Conservation (phyloP, 1,140 invertebrate species). For the Drosophila funebris region DNA sequence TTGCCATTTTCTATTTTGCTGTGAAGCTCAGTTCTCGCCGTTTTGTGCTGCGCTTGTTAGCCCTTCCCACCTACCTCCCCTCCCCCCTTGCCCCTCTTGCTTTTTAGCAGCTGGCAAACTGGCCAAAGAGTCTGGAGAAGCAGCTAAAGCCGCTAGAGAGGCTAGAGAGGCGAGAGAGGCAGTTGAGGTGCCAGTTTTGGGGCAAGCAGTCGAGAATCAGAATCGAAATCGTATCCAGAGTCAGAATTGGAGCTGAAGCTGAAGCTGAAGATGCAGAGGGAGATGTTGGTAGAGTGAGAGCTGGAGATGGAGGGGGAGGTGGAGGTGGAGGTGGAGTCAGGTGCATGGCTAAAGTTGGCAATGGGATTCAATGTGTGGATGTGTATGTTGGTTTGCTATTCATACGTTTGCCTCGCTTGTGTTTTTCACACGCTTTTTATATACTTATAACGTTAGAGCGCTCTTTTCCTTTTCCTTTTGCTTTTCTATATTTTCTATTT, state of each 20-base stretch:
- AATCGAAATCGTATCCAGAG: conserved; percentile 11
- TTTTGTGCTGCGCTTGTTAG: conserved; percentile 62
- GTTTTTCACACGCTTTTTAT: conserved; percentile 67
- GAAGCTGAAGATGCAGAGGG: too few relatives aligned
- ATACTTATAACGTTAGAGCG: conserved; percentile 41
- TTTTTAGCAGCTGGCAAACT: background rate
- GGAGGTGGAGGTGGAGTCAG: background rate
- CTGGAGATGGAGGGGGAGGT: background rate
- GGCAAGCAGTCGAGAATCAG: background rate
- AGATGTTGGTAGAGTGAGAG: too few relatives aligned
- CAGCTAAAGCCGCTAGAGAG: background rate
- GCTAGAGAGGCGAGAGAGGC: background rate
- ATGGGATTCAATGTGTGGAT: background rate
- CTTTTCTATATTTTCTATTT: background rate
- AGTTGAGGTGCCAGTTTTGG: background rate
- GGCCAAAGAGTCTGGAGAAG: conserved; percentile 2
- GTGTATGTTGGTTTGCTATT: conserved; percentile 52
- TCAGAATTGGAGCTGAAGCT: background rate
- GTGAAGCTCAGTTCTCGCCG: conserved; percentile 6
- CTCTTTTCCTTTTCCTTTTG: conserved; percentile 25
- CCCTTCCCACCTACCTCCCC: background rate
- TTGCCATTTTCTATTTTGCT: conserved; percentile 39
- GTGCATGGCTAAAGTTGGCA: background rate
- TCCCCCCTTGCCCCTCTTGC: background rate
- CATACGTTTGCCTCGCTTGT: conserved; percentile 56